Conservation (phyloP, 1,140 invertebrate genomes). For the Pristionchus pacificus region DNA sequence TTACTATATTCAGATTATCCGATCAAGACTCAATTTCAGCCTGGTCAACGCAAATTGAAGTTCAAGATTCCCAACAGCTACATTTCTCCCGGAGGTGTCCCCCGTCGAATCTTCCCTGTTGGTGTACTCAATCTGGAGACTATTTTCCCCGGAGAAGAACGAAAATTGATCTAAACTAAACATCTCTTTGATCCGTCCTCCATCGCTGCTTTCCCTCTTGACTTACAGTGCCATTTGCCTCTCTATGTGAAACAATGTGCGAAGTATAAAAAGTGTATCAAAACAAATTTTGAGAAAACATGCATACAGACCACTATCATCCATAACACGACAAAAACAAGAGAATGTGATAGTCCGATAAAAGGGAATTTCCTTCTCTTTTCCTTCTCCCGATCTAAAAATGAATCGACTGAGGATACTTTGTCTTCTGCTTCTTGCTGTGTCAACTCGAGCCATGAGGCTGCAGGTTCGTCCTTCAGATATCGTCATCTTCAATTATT, state of each 20-base stretch:
- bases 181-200: not conserved
- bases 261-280: no score
- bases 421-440: not conserved
- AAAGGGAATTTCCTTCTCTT: not conserved
- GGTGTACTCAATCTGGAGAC: slow-evolving; percentile 36
- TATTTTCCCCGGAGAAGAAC: slow-evolving; percentile 35
- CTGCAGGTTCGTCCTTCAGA: not conserved
- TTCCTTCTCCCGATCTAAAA: not conserved
- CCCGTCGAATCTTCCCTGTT: slow-evolving; percentile 30
- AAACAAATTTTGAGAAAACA: no score
- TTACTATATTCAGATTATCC: not conserved
- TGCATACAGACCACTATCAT: no score
- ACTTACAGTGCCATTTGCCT: not conserved
- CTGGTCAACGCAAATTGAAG: slow-evolving; percentile 26
- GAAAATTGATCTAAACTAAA: slow-evolving; percentile 13
- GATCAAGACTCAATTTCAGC: slow-evolving; percentile 15
- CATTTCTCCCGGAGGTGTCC: slow-evolving; percentile 19
- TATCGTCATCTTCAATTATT: not conserved
- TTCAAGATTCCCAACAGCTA: slow-evolving; percentile 28
- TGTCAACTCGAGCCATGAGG: not conserved
- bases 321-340: no score
- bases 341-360: no score
- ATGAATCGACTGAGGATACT: not conserved
- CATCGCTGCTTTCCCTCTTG: not conserved
- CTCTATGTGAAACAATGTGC: no score